These are phyloP conservation scores for Drusus annulatus DNA, from an alignment of 1,140 invertebrate genomes.

Conservation along the genomic window DNA sequence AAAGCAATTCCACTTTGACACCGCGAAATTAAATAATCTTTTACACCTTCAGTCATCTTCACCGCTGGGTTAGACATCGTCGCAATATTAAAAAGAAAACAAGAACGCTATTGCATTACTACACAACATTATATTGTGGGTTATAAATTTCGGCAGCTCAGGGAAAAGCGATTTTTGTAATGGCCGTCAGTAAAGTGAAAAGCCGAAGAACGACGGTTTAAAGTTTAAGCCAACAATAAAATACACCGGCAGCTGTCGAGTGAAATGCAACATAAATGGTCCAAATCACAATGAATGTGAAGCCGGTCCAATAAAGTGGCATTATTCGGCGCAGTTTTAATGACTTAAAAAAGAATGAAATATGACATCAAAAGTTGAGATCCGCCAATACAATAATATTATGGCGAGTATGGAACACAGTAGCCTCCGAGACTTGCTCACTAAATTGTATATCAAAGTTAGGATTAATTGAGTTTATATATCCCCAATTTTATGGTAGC, in stretches of 20 bases:
- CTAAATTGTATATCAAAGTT: background rate
- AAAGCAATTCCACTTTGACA: no score
- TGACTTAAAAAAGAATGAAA: background rate
- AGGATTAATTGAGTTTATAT: conserved; percentile 1
- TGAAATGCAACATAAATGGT: background rate
- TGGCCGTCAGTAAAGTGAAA: background rate
- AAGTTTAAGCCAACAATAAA: background rate
- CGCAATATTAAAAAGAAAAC: no score
- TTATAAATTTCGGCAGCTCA: background rate
- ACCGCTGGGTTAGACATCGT: no score
- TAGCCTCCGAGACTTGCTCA: background rate
- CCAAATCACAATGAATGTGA: background rate
- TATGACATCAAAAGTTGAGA: background rate
- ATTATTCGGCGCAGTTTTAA: background rate
- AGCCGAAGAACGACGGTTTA: background rate
- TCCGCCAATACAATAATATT: background rate
- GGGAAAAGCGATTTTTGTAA: background rate
- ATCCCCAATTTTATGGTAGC: background rate
- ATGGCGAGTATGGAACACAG: background rate
- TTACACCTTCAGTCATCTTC: no score
- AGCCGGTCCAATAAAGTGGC: conserved; percentile 6
- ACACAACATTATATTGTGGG: background rate
- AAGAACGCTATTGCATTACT: no score
- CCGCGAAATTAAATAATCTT: no score
- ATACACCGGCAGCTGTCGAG: conserved; percentile 16